phyloP scores from a whole-genome alignment of 2,888 invertebrate species.

The Lasius fuliginosus region DNA sequence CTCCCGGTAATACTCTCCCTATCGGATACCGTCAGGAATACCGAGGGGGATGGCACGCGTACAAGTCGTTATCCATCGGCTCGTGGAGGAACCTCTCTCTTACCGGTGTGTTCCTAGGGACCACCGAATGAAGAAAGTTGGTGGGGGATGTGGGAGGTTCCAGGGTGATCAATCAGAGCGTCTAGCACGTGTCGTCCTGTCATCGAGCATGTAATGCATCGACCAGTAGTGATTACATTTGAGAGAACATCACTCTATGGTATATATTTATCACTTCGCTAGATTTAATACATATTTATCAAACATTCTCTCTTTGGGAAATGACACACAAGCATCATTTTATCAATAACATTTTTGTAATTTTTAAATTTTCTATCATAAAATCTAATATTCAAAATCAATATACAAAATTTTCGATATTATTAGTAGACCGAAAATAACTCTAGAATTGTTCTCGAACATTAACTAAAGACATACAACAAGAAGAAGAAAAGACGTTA shows the following conservation, averaged over 20 bases:
- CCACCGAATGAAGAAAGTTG: slow-evolving; percentile 50
- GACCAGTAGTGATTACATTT: slow-evolving; percentile 5
- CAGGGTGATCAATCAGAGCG: slow-evolving; percentile 81
- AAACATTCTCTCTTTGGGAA: not conserved
- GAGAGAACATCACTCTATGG: not conserved
- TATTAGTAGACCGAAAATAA: not conserved
- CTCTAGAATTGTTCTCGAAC: not conserved
- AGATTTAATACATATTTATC: not conserved
- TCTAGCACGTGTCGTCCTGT: slow-evolving; percentile 57
- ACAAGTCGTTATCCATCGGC: slow-evolving; percentile 80
- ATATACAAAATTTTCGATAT: not conserved
- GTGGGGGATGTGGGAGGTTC: slow-evolving; percentile 36
- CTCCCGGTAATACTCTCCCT: slow-evolving; percentile 22
- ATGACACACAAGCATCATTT: too few relatives aligned
- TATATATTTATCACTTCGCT: not conserved
- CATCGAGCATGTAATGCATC: slow-evolving; percentile 40
- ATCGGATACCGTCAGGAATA: slow-evolving; percentile 67
- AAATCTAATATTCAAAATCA: not conserved
- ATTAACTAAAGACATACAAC: not conserved
- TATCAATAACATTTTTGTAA: not conserved
- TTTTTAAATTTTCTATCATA: not conserved
- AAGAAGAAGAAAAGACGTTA: not conserved
- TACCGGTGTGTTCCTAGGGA: slow-evolving; percentile 46
- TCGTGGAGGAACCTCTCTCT: slow-evolving; percentile 58
- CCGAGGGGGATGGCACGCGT: slow-evolving; percentile 80